Evolutionary conservation across 2,888 invertebrate species (phyloP), one percentile per base, ranked within the genome.

Genomic region (Acleris sparsana): DNA sequence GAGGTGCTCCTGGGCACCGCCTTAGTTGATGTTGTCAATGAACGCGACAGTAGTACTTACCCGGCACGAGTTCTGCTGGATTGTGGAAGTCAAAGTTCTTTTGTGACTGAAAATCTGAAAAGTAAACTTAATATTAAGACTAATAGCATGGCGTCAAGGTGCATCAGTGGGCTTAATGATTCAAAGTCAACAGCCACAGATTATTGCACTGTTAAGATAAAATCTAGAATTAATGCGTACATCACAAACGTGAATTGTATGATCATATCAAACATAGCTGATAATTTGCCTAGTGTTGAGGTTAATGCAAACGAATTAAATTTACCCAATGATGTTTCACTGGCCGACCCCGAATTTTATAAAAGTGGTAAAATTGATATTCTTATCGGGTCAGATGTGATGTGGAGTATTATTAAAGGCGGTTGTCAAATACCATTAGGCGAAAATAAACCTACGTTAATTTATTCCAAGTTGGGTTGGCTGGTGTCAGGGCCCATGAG

Each of bases 341-440:
- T 58, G 3, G 57, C 57, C 5, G 57, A 58, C 18, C 57, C 57
- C 1, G 48, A 48, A 5, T 58, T 58, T 58, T 58, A 58, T 18
- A 58, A 48, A 18, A 58, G 57, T 18, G 29, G 48, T 18, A 58
- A 48, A n/a, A 13, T 58, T 29, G 29, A 58, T 46, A 58, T 58
- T 25, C 29, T 58, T 9, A 33, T 58, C 1, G 58, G 49, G 6
- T 58, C 49, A 18, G 58, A 58, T 29, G 13, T 33, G 17, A 33
- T 58, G 33, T 58, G 49, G 58, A 25, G 33, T 33, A 58, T 58
- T 29, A 33, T 58, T 48, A 46, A 58, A 48, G 57, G 48, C 18
- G 57, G 57, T 9, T 29, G 29, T 46, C 48, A 58, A 18, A 46
- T 58, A 17, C 17, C 46, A 3, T 39, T 58, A 13, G 58, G 33